Base-by-base conservation (phyloP, 30 jellyfish, hydroid and myxozoan genomes). In the Rhopilema esculentum region DNA sequence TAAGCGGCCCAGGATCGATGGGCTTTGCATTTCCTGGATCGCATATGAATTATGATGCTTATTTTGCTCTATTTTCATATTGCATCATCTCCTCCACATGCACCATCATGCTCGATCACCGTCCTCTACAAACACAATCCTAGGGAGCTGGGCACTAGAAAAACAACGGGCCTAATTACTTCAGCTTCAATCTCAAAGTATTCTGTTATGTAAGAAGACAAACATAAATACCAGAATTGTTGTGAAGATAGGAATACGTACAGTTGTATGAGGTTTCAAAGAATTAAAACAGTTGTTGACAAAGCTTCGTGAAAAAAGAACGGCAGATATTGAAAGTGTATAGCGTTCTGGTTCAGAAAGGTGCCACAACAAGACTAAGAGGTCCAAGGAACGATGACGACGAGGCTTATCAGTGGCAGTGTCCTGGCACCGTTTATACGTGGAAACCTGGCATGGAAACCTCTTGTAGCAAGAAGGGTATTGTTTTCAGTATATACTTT, bases 101-200 rank as follows among this genome's bases (percentile, higher is more conserved):
- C 57, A 2, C 9, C 6, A 40, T 40, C 57, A 40, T 40, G 57
- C 57, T 40, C n/a, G 57, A 40, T 40, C 57, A 40, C 12, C 12
- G 57, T n/a, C n/a, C n/a, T n/a, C n/a, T n/a, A n/a, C n/a, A n/a
- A n/a, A n/a, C n/a, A 52, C 40, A 67, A 15, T 23, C 52, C 27
- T 22, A 73, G 84, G 16, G 69, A 69, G n/a, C 49, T 73, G 84
- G 84, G 69, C 69, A 16, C 84, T 73, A 73, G 80, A 70, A 73
- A 73, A 73, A 73, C 84, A 73, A 73, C 26, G 31, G 84, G 84
- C 84, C 84, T 20, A 29, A 8, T 12, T 22, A 1, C 65, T 52
- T 16, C n/a, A 40, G 12, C 12, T 2, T 40, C 57, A 8, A 73
- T 0, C 49, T 0, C 48, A n/a, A 19, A 18, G 27, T 50, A 2